Evolutionary conservation across 2,113 vertebrate genomes (phyloP).

Genomic region (Neolamprologus variostigma): DNA sequence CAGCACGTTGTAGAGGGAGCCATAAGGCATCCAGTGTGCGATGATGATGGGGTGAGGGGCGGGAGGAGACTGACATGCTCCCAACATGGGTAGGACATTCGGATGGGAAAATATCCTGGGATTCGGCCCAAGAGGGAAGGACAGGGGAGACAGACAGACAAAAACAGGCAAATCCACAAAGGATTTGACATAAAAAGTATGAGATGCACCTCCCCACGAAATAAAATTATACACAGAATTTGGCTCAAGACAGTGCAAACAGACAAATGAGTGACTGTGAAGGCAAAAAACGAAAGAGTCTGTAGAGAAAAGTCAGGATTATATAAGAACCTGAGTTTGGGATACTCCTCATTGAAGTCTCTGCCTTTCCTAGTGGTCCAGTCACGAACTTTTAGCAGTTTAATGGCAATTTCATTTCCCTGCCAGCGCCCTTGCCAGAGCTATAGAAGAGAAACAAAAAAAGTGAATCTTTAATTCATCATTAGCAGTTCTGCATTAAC

Average conservation of each 20-base stretch:
- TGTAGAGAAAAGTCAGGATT: not conserved
- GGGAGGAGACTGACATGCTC: conserved; percentile 88
- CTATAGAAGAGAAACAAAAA: conserved; percentile 46
- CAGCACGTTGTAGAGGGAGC: conserved; percentile 94
- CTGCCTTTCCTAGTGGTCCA: conserved; percentile 95
- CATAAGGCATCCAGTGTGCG: conserved; percentile 97
- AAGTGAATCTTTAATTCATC: not conserved
- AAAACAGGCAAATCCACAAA: conserved; percentile 6
- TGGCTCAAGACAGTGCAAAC: conserved; percentile 10
- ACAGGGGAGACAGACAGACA: not conserved
- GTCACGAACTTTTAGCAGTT: conserved; percentile 89
- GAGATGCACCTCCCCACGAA: not conserved
- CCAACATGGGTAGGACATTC: conserved; percentile 92
- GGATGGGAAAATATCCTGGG: conserved; percentile 97
- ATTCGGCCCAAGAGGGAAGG: conserved; percentile 17
- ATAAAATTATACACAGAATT: not conserved
- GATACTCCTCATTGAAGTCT: conserved; percentile 96
- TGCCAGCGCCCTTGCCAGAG: conserved; percentile 97
- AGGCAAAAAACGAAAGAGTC: not conserved
- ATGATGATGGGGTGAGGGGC: conserved; percentile 89
- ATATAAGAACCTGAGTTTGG: conserved; percentile 82
- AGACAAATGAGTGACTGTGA: conserved; percentile 25
- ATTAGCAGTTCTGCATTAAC: not conserved
- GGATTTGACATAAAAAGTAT: conserved; percentile 35
- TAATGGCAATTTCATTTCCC: conserved; percentile 88